Percentiles rank a stretch among this genome's conserved stretches.
Conservation (phyloP, 2,888 invertebrate species). For the Epirrita christyi region DNA sequence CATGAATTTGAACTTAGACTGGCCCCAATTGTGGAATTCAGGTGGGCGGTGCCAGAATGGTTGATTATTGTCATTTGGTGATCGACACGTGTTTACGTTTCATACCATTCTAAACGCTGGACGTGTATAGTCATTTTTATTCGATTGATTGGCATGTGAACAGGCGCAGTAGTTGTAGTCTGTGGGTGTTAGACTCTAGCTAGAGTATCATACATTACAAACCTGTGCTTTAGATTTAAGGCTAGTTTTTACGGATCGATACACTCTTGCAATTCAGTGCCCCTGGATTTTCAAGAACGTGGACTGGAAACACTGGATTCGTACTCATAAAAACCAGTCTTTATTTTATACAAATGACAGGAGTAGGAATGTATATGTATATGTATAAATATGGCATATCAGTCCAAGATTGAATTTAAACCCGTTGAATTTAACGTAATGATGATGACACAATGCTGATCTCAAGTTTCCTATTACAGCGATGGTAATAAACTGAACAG, state of each 20-base stretch:
- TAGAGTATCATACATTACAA: neutral
- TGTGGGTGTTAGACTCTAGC: neutral
- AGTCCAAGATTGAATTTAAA: neutral
- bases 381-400: neutral
- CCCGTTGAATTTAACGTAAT: neutral
- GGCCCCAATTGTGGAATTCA: conserved; percentile 49
- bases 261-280: too few species aligned
- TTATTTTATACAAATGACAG: too few species aligned
- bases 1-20: conserved; percentile 16
- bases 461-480: conserved; percentile 42
- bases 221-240: neutral
- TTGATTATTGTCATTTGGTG: conserved; percentile 55
- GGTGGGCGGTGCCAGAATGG: conserved; percentile 50
- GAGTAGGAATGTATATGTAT: neutral
- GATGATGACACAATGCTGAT: conserved; percentile 19
- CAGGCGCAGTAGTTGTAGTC: conserved; percentile 5
- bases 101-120: conserved; percentile 10
- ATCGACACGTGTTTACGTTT: conserved; percentile 45
- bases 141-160: conserved; percentile 20
- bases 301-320: too few species aligned
- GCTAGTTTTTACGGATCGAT: neutral
- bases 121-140: conserved; percentile 11
- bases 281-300: too few species aligned
- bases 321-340: too few species aligned
- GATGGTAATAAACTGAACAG: conserved; percentile 37